Conservation (phyloP, 2,888 invertebrate species). For the Apoderus coryli region DNA sequence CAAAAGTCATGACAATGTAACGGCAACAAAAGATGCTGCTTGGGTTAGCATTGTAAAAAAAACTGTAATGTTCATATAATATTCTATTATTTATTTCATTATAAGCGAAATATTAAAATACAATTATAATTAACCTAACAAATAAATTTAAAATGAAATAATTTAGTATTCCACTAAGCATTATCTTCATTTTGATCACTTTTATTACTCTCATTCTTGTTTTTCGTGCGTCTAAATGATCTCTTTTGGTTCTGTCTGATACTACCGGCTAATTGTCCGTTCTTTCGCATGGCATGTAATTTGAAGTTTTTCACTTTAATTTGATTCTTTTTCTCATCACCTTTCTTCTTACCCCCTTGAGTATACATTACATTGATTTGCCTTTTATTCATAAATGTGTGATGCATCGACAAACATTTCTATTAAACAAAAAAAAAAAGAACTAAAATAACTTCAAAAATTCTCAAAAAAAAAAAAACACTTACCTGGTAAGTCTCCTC, state of each 20-base stretch:
- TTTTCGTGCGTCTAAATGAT: constrained; percentile 23
- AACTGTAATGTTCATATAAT: no score
- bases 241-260: constrained; percentile 26
- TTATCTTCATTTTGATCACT: no score
- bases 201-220: no score
- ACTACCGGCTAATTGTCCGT: constrained; percentile 30
- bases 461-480: no score
- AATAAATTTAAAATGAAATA: no score
- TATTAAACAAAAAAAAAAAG: constrained; percentile 22
- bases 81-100: no score
- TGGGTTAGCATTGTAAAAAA: no score
- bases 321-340: constrained; percentile 24
- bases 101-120: no score
- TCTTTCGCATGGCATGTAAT: constrained; percentile 30
- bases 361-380: constrained; percentile 34
- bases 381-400: constrained; percentile 29
- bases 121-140: no score
- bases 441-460: constrained; percentile 6
- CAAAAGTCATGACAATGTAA: no score
- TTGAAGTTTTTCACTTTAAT: constrained; percentile 33
- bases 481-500: constrained; percentile 32
- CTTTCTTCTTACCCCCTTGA: constrained; percentile 27
- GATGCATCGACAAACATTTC: constrained; percentile 34
- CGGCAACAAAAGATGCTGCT: no score
- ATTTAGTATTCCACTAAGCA: no score